phyloP scores from a whole-genome alignment of 2,797 vertebrate genomes.

The Enteromius radiatus region DNA sequence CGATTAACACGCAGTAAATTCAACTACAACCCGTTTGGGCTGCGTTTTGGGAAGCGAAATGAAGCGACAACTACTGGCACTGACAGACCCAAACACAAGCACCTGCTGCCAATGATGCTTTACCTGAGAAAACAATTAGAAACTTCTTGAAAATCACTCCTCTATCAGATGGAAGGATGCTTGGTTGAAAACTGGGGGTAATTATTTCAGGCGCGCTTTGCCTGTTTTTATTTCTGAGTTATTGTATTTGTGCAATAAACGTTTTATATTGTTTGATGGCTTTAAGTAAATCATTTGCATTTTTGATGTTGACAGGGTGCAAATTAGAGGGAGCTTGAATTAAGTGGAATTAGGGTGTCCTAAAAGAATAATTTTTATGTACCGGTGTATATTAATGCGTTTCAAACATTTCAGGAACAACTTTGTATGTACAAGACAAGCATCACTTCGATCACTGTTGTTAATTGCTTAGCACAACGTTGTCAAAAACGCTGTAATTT shows the following conservation, averaged over 20 bases:
- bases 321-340: neutral
- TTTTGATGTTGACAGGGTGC: neutral
- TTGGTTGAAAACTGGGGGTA: constrained; percentile 18
- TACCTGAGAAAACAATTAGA: constrained; percentile 65
- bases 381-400: neutral
- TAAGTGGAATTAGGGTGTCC: no score
- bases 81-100: constrained; percentile 51
- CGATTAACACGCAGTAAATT: constrained; percentile 77
- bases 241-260: constrained; percentile 37
- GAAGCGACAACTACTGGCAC: constrained; percentile 49
- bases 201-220: constrained; percentile 1
- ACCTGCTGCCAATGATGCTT: constrained; percentile 60
- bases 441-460: neutral
- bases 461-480: neutral
- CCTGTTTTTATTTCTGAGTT: constrained; percentile 11
- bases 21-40: constrained; percentile 84
- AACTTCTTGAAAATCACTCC: constrained; percentile 50
- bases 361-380: neutral
- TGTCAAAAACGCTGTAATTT: neutral
- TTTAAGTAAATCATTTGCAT: neutral
- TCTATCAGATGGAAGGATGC: neutral
- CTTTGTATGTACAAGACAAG: neutral
- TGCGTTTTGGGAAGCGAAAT: constrained; percentile 81
- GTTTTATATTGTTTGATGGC: constrained; percentile 41
- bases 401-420: neutral